phyloP scores from a whole-genome alignment of 2,113 vertebrate species.

The Oncorhynchus gorbuscha region DNA sequence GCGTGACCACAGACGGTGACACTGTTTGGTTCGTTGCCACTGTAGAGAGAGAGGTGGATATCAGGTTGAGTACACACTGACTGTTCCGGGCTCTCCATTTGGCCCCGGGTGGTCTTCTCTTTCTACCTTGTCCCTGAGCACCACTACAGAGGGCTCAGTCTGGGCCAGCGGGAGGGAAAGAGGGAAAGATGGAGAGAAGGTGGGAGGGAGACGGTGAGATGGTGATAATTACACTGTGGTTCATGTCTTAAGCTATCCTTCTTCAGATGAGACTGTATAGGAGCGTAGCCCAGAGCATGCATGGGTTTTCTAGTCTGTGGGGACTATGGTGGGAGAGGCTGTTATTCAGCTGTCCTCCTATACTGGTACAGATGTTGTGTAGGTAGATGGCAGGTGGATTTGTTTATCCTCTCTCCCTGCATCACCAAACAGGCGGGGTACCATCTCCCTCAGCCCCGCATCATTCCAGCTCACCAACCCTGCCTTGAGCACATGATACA shows the following conservation, averaged over 20 bases:
- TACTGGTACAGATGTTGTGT: background rate
- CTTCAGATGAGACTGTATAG: slow-evolving; percentile 62
- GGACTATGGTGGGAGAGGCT: slow-evolving; percentile 41
- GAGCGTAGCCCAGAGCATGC: background rate
- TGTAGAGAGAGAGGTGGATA: slow-evolving; percentile 47
- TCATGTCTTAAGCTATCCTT: slow-evolving; percentile 63
- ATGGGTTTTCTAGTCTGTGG: slow-evolving; percentile 37
- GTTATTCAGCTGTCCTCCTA: too few species aligned
- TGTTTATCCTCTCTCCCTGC: slow-evolving; percentile 42
- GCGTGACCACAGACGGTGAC: slow-evolving; percentile 24
- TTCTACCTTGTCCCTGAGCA: slow-evolving; percentile 45
- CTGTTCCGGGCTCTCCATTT: slow-evolving; percentile 41
- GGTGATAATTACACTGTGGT: slow-evolving; percentile 59
- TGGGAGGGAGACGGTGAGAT: slow-evolving; percentile 12
- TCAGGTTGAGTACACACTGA: slow-evolving; percentile 50
- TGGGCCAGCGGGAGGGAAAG: slow-evolving; percentile 40
- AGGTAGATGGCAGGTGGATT: slow-evolving; percentile 18
- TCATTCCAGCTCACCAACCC: background rate
- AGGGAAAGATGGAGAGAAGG: background rate
- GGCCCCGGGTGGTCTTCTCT: slow-evolving; percentile 42
- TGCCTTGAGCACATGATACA: background rate
- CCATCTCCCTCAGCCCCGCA: too few species aligned
- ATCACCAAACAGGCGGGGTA: background rate
- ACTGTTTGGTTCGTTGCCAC: slow-evolving; percentile 47
- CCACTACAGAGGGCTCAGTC: slow-evolving; percentile 48